These are phyloP conservation scores for Calliopsis andreniformis DNA, from an alignment of 1,140 invertebrate genomes.

Conservation along the genomic window DNA sequence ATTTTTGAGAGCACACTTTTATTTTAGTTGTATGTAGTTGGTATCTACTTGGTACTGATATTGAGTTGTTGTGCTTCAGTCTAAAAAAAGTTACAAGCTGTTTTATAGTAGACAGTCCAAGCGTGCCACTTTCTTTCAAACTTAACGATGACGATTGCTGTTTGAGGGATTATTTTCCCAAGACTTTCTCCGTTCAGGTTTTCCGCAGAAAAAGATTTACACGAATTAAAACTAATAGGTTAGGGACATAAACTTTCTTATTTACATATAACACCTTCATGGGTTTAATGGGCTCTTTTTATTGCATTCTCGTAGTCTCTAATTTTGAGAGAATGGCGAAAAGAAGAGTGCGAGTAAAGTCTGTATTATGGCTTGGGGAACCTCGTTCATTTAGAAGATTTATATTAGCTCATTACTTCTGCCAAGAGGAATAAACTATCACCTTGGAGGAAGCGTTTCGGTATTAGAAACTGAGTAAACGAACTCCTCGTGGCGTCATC, in stretches of 20 bases:
- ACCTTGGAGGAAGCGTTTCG: neutral
- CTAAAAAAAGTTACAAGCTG: neutral
- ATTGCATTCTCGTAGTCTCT: too few species aligned
- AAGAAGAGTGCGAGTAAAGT: neutral
- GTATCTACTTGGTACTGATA: too few species aligned
- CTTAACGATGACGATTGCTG: neutral
- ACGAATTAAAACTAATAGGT: neutral
- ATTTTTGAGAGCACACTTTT: neutral
- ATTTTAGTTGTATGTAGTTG: too few species aligned
- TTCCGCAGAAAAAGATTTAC: neutral
- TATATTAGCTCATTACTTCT: neutral
- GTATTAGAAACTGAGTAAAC: conserved; percentile 28
- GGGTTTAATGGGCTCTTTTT: too few species aligned
- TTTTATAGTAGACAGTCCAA: neutral
- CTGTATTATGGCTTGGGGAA: too few species aligned
- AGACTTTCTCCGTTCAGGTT: neutral
- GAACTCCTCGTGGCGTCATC: neutral
- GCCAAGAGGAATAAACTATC: conserved; percentile 16
- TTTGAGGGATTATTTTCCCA: neutral
- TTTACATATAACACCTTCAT: too few species aligned
- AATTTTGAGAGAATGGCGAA: too few species aligned
- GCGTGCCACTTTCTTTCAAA: neutral
- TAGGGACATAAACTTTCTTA: too few species aligned
- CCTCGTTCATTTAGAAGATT: neutral
- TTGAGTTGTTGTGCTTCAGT: too few species aligned